A percentile compares a stretch with the other conserved stretches of the same genome.
Evolutionary conservation across 2,113 vertebrate genomes (phyloP).

Genomic region (Thalassoma bifasciatum): DNA sequence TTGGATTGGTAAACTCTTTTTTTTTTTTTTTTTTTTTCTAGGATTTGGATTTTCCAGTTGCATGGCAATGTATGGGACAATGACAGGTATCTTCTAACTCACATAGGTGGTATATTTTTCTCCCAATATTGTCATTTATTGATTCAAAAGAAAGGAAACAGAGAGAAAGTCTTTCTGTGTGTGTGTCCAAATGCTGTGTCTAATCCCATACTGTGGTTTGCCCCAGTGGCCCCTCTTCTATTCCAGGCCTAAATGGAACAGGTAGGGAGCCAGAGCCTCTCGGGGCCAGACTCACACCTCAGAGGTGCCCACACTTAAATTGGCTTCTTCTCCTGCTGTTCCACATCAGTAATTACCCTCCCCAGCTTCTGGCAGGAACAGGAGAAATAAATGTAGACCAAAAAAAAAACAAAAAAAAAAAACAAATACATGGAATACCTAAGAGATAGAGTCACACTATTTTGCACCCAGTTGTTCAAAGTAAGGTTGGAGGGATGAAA

Average conservation of each 20-base stretch:
- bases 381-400: conserved; percentile 67
- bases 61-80: conserved; percentile 10
- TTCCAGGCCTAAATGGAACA: conserved; percentile 70
- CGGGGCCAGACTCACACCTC: conserved; percentile 67
- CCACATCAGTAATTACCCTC: conserved; percentile 73
- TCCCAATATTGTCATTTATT: conserved; percentile 61
- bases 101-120: conserved; percentile 51
- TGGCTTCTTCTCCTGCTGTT: conserved; percentile 73
- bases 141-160: conserved; percentile 47
- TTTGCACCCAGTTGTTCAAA: conserved; percentile 52
- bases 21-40: too few species aligned
- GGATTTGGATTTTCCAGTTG: conserved; percentile 19
- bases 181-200: conserved; percentile 61
- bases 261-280: conserved; percentile 64
- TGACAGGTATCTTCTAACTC: conserved; percentile 32
- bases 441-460: conserved; percentile 41
- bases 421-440: conserved; percentile 70
- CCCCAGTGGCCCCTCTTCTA: conserved; percentile 54
- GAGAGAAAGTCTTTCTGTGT: conserved; percentile 22
- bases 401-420: too few species aligned
- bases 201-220: conserved; percentile 62
- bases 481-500: conserved; percentile 17
- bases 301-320: conserved; percentile 70
- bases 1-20: neutral
- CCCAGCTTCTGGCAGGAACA: conserved; percentile 48